Evolutionary conservation across 2,888 invertebrate genomes (phyloP).

Genomic region (Chalcosyrphus nemorum): DNA sequence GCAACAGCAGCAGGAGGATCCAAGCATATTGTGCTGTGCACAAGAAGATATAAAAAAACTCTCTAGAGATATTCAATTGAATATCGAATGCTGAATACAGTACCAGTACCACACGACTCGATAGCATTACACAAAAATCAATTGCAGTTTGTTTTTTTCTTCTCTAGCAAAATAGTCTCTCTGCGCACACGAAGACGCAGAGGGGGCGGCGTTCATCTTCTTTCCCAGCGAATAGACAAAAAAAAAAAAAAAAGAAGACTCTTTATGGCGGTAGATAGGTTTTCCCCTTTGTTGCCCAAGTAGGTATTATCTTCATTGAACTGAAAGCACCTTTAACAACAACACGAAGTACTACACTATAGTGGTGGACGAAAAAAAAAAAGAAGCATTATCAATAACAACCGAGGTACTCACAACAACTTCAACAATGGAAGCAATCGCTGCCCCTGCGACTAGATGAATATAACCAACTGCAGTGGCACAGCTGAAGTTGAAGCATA

Average conservation of each 20-base stretch:
- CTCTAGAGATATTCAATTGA: slow-evolving; percentile 38
- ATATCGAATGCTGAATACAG: slow-evolving; percentile 9
- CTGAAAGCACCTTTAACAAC: slow-evolving; percentile 49
- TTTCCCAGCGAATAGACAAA: not conserved
- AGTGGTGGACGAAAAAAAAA: not conserved
- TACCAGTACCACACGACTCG: slow-evolving; percentile 15
- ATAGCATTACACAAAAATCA: slow-evolving; percentile 46
- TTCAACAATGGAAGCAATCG: slow-evolving; percentile 30
- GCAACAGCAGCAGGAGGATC: not conserved
- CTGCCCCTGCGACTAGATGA: not conserved
- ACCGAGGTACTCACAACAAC: not conserved
- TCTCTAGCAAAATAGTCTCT: not conserved
- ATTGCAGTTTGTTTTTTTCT: slow-evolving; percentile 32
- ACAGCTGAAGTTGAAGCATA: slow-evolving; percentile 29
- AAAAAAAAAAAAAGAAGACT: not conserved
- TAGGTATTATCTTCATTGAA: slow-evolving; percentile 63
- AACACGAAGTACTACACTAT: not conserved
- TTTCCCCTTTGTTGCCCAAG: slow-evolving; percentile 46
- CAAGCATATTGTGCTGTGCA: slow-evolving; percentile 3
- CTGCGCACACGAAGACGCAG: not conserved
- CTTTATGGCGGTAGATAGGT: slow-evolving; percentile 8
- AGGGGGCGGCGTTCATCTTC: not conserved
- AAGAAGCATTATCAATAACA: slow-evolving; percentile 18
- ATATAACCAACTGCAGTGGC: not conserved
- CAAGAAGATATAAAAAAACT: not conserved